A percentile compares a stretch with the other conserved stretches of the same genome.
Evolutionary conservation across 2,113 vertebrate species (phyloP).

Genomic region (Micronycteris hirsuta): DNA sequence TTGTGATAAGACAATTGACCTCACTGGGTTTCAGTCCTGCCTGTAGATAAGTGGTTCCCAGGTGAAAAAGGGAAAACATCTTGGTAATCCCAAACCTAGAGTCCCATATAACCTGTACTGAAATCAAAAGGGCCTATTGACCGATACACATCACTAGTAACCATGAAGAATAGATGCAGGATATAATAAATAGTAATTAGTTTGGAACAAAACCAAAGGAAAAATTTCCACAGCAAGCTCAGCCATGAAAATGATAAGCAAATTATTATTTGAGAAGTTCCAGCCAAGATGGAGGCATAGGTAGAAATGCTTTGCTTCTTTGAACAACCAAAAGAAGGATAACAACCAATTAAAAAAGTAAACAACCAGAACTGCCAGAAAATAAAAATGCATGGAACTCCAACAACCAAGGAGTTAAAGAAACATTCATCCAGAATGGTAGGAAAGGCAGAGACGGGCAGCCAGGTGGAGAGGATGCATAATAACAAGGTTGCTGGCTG

Average conservation of each 20-base stretch:
- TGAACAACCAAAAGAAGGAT: too few relatives aligned
- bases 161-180: background rate
- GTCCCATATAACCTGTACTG: background rate
- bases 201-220: slow-evolving; percentile 34
- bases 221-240: slow-evolving; percentile 4
- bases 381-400: too few relatives aligned
- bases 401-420: too few relatives aligned
- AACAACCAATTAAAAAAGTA: too few relatives aligned
- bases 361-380: too few relatives aligned
- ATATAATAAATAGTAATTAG: slow-evolving; percentile 17
- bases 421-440: too few relatives aligned
- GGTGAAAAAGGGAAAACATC: background rate
- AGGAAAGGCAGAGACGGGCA: too few relatives aligned
- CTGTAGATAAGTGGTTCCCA: background rate
- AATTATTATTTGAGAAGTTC: background rate
- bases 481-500: too few relatives aligned
- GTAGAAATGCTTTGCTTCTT: too few relatives aligned
- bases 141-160: background rate
- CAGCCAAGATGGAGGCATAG: too few relatives aligned
- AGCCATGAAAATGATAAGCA: slow-evolving; percentile 24
- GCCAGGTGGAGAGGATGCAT: too few relatives aligned
- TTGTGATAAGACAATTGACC: background rate
- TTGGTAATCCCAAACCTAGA: background rate
- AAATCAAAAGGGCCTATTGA: slow-evolving; percentile 40
- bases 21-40: background rate